Base-by-base conservation (phyloP, 30 jellyfish, hydroid and myxozoan species). In the Catostylus mosaicus region DNA sequence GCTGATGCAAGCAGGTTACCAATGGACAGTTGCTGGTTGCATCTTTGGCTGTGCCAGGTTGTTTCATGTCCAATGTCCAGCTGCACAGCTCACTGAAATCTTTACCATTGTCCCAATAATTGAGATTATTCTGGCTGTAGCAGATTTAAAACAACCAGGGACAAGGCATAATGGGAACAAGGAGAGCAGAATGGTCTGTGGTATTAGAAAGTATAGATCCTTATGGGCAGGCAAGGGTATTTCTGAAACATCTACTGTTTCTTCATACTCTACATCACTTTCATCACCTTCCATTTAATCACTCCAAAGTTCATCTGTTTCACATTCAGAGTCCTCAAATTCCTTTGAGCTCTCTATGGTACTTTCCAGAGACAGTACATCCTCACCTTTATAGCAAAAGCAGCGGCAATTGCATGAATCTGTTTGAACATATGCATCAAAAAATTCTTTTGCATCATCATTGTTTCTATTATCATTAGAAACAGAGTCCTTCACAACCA, bases 31-130 rank as follows among this genome's bases (percentile, higher is more conserved):
- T 54, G 67, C 26, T 54, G 67, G 67, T 54, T 29, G 67, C n/a
- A 54, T 54, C 26, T 54, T 54, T 54, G 67, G 67, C 67, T 54
- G 67, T 54, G 12, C 67, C 67, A 54, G 67, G 67, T 54, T 19
- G 67, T 54, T 54, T 54, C 67, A n/a, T n/a, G n/a, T n/a, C n/a
- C n/a, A n/a, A 54, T 54, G 67, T 54, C n/a, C 67, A 54, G 67
- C 67, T 54, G 67, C 67, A 54, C 67, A 54, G 26, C 67, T 54
- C n/a, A 54, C 67, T 54, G 67, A 54, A 54, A 54, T 54, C 67
- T 54, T 54, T 32, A 54, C 67, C 67, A 54, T 54, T 54, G 67
- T 54, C 67, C 67, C n/a, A 54, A 54, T 54, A 54, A 54, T 54
- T 54, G 67, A 54, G n/a, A 54, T 32, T 3, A 54, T 54, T 54